Evolutionary conservation across 2,888 invertebrate species (phyloP).

Genomic region (Himalopsyche tibetana): DNA sequence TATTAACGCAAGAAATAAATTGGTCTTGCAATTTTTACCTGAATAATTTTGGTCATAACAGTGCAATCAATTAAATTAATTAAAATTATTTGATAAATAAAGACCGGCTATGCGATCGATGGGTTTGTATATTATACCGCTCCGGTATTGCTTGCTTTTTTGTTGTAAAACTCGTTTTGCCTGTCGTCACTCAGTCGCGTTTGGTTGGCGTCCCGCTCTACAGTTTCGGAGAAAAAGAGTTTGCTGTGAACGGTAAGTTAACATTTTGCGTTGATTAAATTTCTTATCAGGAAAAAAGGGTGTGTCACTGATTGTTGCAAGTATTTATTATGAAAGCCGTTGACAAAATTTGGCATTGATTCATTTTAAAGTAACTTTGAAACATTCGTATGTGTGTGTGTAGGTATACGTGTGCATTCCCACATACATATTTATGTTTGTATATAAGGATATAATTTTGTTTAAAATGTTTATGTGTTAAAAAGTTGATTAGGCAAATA

Average conservation of each 20-base stretch:
- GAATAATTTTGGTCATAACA: too few relatives aligned
- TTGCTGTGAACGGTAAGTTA: conserved; percentile 39
- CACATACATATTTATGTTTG: conserved; percentile 57
- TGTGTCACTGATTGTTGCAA: conserved; percentile 35
- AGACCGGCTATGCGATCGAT: too few relatives aligned
- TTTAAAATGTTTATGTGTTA: conserved; percentile 61
- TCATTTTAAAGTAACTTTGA: conserved; percentile 37
- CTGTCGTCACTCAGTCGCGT: too few relatives aligned
- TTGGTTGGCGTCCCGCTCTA: background rate
- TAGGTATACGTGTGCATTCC: conserved; percentile 46
- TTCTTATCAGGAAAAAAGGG: conserved; percentile 44
- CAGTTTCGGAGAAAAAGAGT: conserved; percentile 23
- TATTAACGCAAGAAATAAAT: too few relatives aligned
- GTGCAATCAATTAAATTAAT: too few relatives aligned
- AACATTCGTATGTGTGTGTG: conserved; percentile 49
- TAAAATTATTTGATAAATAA: too few relatives aligned
- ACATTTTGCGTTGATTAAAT: conserved; percentile 33
- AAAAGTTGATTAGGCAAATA: conserved; percentile 62
- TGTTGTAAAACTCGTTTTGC: too few relatives aligned
- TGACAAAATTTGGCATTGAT: conserved; percentile 38
- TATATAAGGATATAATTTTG: conserved; percentile 59
- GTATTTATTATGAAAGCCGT: conserved; percentile 31
- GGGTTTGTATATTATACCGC: too few relatives aligned
- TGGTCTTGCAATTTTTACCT: too few relatives aligned
- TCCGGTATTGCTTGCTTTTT: too few relatives aligned